A percentile compares a stretch with the other conserved stretches of the same genome.
phyloP scores from a whole-genome alignment of 2,888 invertebrate species.

The Harmothoe impar region DNA sequence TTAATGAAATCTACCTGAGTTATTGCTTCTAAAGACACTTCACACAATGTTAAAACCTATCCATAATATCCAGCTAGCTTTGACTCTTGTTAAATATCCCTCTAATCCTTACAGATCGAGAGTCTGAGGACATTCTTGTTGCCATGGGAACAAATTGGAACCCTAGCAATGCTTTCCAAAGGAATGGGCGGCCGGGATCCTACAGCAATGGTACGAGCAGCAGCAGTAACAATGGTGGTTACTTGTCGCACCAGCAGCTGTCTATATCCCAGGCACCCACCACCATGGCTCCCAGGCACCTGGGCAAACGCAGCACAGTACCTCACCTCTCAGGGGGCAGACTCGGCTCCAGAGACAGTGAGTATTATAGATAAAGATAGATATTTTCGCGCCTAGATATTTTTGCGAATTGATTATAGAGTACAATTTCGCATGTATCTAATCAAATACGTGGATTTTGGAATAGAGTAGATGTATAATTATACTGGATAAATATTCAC shows the following conservation, averaged over 20 bases:
- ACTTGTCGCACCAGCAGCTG: slow-evolving; percentile 47
- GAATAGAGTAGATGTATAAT: no score
- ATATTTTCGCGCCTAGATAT: background rate
- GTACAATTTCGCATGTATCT: no score
- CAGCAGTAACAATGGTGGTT: background rate
- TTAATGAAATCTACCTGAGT: no score
- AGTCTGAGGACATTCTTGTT: slow-evolving; percentile 61
- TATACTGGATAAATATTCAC: no score
- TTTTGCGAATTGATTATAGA: no score
- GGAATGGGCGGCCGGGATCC: slow-evolving; percentile 38
- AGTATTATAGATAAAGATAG: background rate
- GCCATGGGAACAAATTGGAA: slow-evolving; percentile 67
- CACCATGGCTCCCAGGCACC: background rate
- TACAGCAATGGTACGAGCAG: slow-evolving; percentile 23
- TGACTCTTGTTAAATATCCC: no score
- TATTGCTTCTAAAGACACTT: no score
- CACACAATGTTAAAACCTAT: no score
- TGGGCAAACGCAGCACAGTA: slow-evolving; percentile 14
- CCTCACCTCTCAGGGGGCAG: slow-evolving; percentile 20
- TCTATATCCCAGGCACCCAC: slow-evolving; percentile 41
- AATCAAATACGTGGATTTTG: no score
- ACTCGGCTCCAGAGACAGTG: slow-evolving; percentile 8
- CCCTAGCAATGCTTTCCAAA: slow-evolving; percentile 55
- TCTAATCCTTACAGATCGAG: background rate
- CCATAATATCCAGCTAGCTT: no score